Base-by-base conservation (phyloP, 2,888 invertebrate genomes). In the Tyria jacobaeae region DNA sequence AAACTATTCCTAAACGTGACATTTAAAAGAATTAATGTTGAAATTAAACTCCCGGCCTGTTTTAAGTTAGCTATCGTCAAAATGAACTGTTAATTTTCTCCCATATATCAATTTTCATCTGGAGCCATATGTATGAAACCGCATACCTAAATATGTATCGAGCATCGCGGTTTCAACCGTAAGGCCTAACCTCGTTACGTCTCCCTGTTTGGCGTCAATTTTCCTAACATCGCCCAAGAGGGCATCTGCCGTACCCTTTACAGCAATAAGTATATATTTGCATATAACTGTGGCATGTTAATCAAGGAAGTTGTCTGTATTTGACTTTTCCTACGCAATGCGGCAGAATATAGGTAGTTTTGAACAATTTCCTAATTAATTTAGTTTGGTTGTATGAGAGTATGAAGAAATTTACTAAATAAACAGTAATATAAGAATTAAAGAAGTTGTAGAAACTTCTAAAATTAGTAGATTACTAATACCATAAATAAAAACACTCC, bases 131-230 rank as follows among this genome's bases (percentile, higher is more conserved):
- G 63, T 21, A 71, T 75, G 72, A 63, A 74, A 66, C 69, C 75
- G 48, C 66, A 66, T 64, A n/a, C n/a, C n/a, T n/a, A n/a, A n/a
- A n/a, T n/a, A 70, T 56, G 24, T 17, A 66, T 64, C 59, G 63
- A 66, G 47, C 55, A 67, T 57, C 54, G 27, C 27, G 35, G 15
- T 2, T 52, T 44, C 24, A 51, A 52, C 59, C 54, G 51, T 61
- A 67, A 73, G 75, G 69, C 60, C 76, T 86, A 84, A 84, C 80
- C 75, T 80, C 77, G 79, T 84, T 81, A 85, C 78, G 70, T 73
- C 74, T 75, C 81, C 77, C 81, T 82, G 82, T 88, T 87, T 88
- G 78, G 80, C 83, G 81, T 80, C 84, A 86, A 88, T 87, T 88
- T 88, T 79, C 78, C 77, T 79, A 85, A 88, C 82, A 83, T 79